Percentiles rank a stretch among this genome's conserved stretches.
Evolutionary conservation across 1,140 invertebrate species (phyloP).

Genomic region (Polypedilum vanderplanki): DNA sequence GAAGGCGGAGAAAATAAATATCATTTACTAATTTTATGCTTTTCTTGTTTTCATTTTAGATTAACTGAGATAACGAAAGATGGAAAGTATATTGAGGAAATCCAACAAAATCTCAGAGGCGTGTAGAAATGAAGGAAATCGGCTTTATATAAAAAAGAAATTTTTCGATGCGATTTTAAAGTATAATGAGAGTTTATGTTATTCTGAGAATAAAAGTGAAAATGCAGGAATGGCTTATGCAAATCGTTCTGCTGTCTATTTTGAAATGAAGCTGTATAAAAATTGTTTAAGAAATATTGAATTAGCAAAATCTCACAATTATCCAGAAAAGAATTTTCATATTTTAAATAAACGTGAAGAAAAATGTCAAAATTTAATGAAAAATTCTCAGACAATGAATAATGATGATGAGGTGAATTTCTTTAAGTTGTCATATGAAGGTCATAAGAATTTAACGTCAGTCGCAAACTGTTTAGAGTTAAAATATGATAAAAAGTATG

Average conservation of each 20-base stretch:
- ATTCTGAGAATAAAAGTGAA: constrained; percentile 1
- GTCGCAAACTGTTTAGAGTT: constrained; percentile 16
- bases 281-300: background rate
- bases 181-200: constrained; percentile 29
- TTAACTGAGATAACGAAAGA: background rate
- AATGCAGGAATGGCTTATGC: constrained; percentile 23
- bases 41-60: background rate
- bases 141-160: background rate
- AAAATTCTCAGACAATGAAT: background rate
- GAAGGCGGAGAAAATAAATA: background rate
- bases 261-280: constrained; percentile 22
- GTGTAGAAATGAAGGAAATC: constrained; percentile 18
- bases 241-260: constrained; percentile 28
- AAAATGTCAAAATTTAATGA: background rate
- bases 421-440: background rate
- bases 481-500: background rate
- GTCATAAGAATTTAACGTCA: background rate
- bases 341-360: constrained; percentile 12
- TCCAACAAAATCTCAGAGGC: background rate
- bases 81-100: background rate
- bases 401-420: background rate
- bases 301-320: constrained; percentile 28
- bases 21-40: background rate
- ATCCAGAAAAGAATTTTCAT: constrained; percentile 2
- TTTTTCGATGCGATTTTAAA: constrained; percentile 25